Base-by-base conservation (phyloP, 35 echinoderm and acorn worm genomes). In the Amphiura filiformis region DNA sequence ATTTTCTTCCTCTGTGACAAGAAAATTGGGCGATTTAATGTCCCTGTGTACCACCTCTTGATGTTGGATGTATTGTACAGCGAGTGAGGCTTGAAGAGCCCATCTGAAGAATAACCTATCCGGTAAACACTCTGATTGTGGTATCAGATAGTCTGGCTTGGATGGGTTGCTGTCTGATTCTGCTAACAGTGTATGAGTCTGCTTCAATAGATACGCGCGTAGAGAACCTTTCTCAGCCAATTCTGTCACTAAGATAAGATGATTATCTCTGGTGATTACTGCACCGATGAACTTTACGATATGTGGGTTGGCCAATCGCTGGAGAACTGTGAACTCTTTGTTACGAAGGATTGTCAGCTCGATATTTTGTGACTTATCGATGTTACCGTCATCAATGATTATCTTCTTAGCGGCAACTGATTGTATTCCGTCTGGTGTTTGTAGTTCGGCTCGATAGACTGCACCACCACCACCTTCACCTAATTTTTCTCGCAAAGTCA, bases 21-120 rank as follows among this genome's bases (percentile, higher is more conserved):
- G 35, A 39, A 82, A 82, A 82, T 82, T 82, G 38, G 17, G 15
- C 14, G 80, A 82, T 44, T 82, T 82, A 0, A 82, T 44, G 26
- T 82, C 80, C 34, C 80, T 13, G 35, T 82, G 80, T 39, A 38
- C 37, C 17, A 41, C 37, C 9, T 82, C 9, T 30, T 39, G 20
- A 0, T 39, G 12, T 11, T 82, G 80, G 35, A 82, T 0, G 38
- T 82, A 82, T 22, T 44, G n/a, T 18, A 82, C 37, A 17, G 35
- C 80, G 7, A 0, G 0, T 7, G 17, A n/a, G 0, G 37, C 80
- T 39, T 82, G 37, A 1, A 0, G 34, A 20, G 80, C 80, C 80
- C 80, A 82, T 39, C 40, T 32, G 23, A 82, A 39, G 35, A 38
- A n/a, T n/a, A n/a, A n/a, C n/a, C n/a, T n/a, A n/a, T n/a, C n/a